Evolutionary conservation across 2,113 vertebrate genomes (phyloP).

Genomic region (Aspiorhynchus laticeps): DNA sequence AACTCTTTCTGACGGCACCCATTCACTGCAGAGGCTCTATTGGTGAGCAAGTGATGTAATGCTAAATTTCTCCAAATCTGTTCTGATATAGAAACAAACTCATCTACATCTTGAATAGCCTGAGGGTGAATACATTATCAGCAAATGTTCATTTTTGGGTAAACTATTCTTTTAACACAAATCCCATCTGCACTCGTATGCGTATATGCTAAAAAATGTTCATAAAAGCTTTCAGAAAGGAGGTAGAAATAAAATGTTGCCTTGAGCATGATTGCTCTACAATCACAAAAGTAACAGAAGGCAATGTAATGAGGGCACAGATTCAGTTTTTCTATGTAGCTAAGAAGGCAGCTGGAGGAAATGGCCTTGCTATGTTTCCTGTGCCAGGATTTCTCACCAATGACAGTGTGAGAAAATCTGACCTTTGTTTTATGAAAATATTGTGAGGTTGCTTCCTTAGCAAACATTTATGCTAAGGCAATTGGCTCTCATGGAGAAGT

Average conservation of each 20-base stretch:
- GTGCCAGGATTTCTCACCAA: neutral
- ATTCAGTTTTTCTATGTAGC: neutral
- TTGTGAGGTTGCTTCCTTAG: neutral
- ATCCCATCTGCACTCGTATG: neutral
- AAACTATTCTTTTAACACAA: neutral
- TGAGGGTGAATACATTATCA: neutral
- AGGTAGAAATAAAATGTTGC: slow-evolving; percentile 30
- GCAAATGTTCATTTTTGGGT: neutral
- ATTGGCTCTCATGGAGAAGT: neutral
- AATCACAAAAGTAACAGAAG: slow-evolving; percentile 25
- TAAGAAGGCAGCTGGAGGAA: neutral
- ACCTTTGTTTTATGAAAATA: neutral
- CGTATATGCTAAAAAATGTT: neutral
- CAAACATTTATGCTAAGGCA: neutral
- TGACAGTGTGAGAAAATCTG: neutral
- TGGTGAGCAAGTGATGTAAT: neutral
- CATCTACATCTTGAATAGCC: neutral
- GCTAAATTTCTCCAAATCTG: neutral
- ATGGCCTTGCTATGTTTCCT: neutral
- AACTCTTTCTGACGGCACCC: neutral
- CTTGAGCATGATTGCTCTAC: slow-evolving; percentile 18
- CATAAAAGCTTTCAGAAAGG: slow-evolving; percentile 19
- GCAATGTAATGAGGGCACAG: slow-evolving; percentile 3
- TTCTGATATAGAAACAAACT: neutral
- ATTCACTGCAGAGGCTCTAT: neutral